Evolutionary conservation across 2,888 invertebrate genomes (phyloP), one percentile per base, ranked within the genome.

Genomic region (Strigamia crassipes): DNA sequence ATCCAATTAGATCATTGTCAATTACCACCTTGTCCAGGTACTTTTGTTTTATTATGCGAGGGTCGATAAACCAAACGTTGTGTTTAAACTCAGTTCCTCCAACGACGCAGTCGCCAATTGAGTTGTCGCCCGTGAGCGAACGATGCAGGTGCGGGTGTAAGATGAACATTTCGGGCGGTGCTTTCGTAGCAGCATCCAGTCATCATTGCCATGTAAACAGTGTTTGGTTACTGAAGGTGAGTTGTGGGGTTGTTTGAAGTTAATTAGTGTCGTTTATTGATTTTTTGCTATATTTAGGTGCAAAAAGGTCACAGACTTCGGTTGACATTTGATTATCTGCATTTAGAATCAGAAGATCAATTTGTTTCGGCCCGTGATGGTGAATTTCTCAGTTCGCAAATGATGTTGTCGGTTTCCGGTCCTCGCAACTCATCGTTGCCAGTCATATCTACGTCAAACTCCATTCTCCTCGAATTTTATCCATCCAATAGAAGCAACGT

Each of bases 21-120:
- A 12, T n/a, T 18, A 23, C 34, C 23, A 21, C 81, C 81, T 27
- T 81, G 81, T 61, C 81, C 81, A 81, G 81, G 81, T 81, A 42
- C 51, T 12, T 73, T 73, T 21, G n/a, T 73, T 31, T 73, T 73
- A 73, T 73, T 31, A 73, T 21, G n/a, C 23, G 4, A 27, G 5
- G 18, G 61, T 61, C 27, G 61, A 61, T 8, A n/a, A 78, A 78
- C 0, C 18, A 18, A 61, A 21, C 18, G 18, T 27, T 78, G 27
- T 73, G n/a, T 23, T 1, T 78, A n/a, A n/a, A 8, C 18, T n/a
- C 12, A 80, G 80, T 80, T 13, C 46, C 51, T 0, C 51, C 80
- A 15, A 23, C 51, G 23, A 80, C 80, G 46, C 42, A 21, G 21
- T 80, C 80, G 6, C 80, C 80, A 10, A 51, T 80, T 10, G 46